Evolutionary conservation across 2,888 invertebrate species (phyloP).

Genomic region (Chorisops tibialis): DNA sequence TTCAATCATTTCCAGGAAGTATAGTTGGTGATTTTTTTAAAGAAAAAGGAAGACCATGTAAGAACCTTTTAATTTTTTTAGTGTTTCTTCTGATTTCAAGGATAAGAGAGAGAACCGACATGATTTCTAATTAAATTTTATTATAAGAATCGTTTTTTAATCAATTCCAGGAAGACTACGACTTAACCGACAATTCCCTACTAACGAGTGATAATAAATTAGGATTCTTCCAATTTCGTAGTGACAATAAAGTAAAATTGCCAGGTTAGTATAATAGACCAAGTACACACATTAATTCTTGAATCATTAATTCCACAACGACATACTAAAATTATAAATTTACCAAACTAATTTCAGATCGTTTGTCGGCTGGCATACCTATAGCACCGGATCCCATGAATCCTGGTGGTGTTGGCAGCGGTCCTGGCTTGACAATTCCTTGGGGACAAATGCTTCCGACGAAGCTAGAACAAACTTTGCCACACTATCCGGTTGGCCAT

Average conservation of each 20-base stretch:
- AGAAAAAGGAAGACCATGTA: no score
- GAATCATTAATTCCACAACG: not conserved
- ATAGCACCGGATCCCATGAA: conserved; percentile 33
- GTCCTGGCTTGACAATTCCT: conserved; percentile 46
- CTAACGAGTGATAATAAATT: conserved; percentile 50
- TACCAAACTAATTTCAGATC: conserved; percentile 7
- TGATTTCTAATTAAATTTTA: no score
- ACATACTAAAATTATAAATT: not conserved
- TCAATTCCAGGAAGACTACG: conserved; percentile 51
- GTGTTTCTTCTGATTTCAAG: no score
- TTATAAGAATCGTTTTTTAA: no score
- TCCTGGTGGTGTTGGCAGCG: conserved; percentile 33
- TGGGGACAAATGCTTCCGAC: conserved; percentile 50
- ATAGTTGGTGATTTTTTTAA: no score
- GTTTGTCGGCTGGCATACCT: conserved; percentile 30
- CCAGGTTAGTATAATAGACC: conserved; percentile 44
- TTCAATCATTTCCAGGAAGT: no score
- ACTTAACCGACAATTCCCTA: conserved; percentile 47
- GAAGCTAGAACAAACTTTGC: conserved; percentile 54
- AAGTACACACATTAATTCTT: not conserved
- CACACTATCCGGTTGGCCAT: conserved; percentile 63
- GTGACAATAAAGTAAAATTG: conserved; percentile 51
- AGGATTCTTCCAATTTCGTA: conserved; percentile 50
- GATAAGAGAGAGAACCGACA: no score
- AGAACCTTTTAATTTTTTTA: no score